Base-by-base conservation (phyloP, 2,888 invertebrate genomes). In the Drosophila fulvimacula region DNA sequence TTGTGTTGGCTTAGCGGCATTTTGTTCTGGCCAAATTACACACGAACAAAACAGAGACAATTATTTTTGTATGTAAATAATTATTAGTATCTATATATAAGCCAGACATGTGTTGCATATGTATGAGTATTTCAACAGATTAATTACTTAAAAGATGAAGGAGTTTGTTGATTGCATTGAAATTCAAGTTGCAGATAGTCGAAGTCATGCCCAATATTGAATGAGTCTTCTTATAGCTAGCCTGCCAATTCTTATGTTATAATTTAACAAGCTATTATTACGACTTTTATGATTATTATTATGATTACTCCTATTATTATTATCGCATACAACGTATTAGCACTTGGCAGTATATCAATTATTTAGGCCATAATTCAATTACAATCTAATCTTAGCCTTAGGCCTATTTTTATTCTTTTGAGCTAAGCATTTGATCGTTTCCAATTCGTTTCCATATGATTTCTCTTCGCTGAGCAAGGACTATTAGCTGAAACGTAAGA, bases 151-250 rank as follows among this genome's bases (percentile, higher is more conserved):
- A 76, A 60, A 39, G 17, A 60, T 49, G 48, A 17, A 30, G 17
- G 68, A 59, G 59, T 68, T 72, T 65, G 52, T 68, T 71, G 67
- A 51, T 52, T 38, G 52, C 67, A 44, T 71, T 63, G 38, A 60
- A 56, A 34, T 41, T 58, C 39, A 56, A 61, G 57, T 52, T 59
- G 79, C 79, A 68, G 75, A 64, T 74, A 82, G 66, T 79, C 79
- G 66, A 82, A 72, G 79, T 81, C 79, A 79, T 72, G 64, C 69
- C 78, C 75, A 38, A 24, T 69, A 85, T 65, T 73, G 63, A 82
- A 74, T 73, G 77, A 85, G 88, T 85, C 88, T 82, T 82, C 86
- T 88, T 74, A 76, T 74, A 79, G 72, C 82, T 79, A 85, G 77
- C 88, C 82, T 82, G 86, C 82, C 82, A 82, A 88, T 72, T 69